phyloP scores from a whole-genome alignment of 1,140 invertebrate species.

The Apis dorsata region DNA sequence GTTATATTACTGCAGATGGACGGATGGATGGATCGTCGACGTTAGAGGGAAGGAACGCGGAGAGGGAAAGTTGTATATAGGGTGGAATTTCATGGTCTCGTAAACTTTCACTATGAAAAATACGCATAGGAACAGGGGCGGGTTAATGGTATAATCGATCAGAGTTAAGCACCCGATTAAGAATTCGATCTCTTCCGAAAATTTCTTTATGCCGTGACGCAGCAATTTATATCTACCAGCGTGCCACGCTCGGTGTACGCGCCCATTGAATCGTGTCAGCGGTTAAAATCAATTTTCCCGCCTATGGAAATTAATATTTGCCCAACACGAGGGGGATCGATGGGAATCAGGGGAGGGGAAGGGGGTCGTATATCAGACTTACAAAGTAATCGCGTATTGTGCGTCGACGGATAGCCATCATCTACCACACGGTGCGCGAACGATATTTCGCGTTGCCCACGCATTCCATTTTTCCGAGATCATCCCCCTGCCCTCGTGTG shows the following conservation, averaged over 20 bases:
- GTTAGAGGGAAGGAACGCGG: neutral
- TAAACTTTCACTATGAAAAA: too few relatives aligned
- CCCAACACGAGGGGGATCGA: slow-evolving; percentile 1
- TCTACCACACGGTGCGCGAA: neutral
- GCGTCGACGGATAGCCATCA: slow-evolving; percentile 20
- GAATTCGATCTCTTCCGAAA: neutral
- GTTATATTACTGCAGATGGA: slow-evolving; percentile 33
- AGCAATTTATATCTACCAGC: neutral
- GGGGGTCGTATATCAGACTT: slow-evolving; percentile 29
- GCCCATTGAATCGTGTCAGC: neutral
- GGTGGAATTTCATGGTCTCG: neutral
- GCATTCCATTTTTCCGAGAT: slow-evolving; percentile 24
- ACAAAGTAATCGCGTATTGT: slow-evolving; percentile 38
- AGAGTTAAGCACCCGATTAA: neutral
- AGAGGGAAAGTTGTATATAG: neutral
- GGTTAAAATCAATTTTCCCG: slow-evolving; percentile 21
- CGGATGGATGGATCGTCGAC: neutral
- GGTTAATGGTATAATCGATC: too few relatives aligned
- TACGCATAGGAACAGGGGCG: neutral
- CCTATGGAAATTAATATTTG: slow-evolving; percentile 44
- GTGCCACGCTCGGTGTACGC: too few relatives aligned
- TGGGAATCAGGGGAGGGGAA: neutral
- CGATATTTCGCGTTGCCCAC: slow-evolving; percentile 37
- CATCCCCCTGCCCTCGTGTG: neutral
- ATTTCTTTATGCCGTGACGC: neutral